A percentile compares a stretch with the other conserved stretches of the same genome.
These are phyloP conservation scores for Apteryx mantelli DNA, from an alignment of 2,113 vertebrate genomes.

Conservation along the genomic window DNA sequence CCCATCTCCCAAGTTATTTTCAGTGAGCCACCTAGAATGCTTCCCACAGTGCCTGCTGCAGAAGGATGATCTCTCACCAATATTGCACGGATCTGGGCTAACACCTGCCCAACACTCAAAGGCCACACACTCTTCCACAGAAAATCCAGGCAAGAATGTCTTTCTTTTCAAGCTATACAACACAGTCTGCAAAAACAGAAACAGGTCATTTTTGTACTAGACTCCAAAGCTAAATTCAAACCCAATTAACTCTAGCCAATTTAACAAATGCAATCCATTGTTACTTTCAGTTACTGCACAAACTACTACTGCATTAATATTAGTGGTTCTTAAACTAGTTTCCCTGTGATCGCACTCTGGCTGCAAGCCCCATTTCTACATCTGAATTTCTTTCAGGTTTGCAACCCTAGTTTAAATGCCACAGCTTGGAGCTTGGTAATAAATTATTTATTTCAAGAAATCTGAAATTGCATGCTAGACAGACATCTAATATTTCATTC, in stretches of 20 bases:
- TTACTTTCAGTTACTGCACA: background rate
- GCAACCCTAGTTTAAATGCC: background rate
- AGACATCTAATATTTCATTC: background rate
- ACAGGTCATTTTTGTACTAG: background rate
- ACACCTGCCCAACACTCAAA: background rate
- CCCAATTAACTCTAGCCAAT: background rate
- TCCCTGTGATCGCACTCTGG: background rate
- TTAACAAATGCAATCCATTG: background rate
- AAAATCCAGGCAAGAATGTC: background rate
- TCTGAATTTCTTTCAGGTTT: background rate
- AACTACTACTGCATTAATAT: fast-evolving
- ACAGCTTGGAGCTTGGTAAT: background rate
- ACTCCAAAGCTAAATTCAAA: background rate
- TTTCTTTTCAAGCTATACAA: background rate
- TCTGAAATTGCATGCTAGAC: background rate
- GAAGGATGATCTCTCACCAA: background rate
- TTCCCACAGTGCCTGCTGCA: background rate
- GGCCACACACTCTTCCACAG: background rate
- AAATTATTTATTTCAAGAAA: conserved; percentile 1
- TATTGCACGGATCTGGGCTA: background rate
- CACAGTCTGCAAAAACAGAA: background rate
- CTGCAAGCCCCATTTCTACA: background rate
- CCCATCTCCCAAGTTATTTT: background rate
- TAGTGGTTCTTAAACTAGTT: background rate
- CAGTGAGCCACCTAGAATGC: background rate